Evolutionary conservation across 2,113 vertebrate genomes (phyloP), one percentile per base, ranked within the genome.

Genomic region (Egretta garzetta): DNA sequence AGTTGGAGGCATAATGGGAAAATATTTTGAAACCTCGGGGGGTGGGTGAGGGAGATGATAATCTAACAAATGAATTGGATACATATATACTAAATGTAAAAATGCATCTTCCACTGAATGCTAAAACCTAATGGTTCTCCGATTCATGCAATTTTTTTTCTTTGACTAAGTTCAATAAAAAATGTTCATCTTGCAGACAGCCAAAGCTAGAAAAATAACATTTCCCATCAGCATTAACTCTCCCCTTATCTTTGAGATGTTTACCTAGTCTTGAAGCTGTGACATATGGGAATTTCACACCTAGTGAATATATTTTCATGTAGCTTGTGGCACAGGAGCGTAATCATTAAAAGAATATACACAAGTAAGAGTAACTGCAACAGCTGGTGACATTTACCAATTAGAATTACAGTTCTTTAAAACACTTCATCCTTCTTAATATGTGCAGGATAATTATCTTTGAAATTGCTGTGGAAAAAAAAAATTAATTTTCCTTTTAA

Each of bases 281-380:
- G 98, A 98, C 98, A 99, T 98, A 98, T 98, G 98, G 98, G 98
- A 98, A 98, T 98, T 98, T 99, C 98, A 98, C 98, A 99, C 98
- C 98, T 98, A 98, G 98, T 98, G 98, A 98, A 98, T 98, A 97
- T 98, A 98, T 98, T 98, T 99, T 98, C 98, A 98, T 98, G 97
- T 95, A 98, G 97, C 98, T 98, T 97, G 97, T 98, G 97, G 98
- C 96, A 98, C 73, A 95, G 98, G 93, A 97, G 96, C 94, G 86
- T 97, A 98, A 98, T 98, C 97, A 98, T 98, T 98, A 98, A 97
- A 97, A 98, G 97, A 98, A 98, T 97, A 98, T 86, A 98, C 98
- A 98, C 97, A 98, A 98, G 97, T 96, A 98, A 98, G 97, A 98
- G 96, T 98, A 97, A 97, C 97, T 97, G 98, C 96, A 98, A 97